Conservation (phyloP, 2,113 vertebrate species). For the Hippocampus zosterae region DNA sequence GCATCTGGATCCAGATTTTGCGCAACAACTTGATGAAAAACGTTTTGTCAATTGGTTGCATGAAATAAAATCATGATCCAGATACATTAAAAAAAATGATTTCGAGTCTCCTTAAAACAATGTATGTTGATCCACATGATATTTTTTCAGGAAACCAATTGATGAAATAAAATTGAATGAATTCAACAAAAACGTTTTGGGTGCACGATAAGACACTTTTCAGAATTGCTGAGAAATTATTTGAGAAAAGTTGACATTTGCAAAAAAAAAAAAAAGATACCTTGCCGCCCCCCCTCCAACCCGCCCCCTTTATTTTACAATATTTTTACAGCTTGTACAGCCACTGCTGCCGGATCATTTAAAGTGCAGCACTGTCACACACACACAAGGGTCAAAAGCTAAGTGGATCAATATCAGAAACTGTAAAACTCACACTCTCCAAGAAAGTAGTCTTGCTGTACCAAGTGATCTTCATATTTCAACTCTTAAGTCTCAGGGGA, state of each 20-base stretch:
- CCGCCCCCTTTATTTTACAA: neutral
- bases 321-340: slow-evolving; percentile 21
- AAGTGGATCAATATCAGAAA: slow-evolving; percentile 59
- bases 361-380: slow-evolving; percentile 4
- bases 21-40: no score
- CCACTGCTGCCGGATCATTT: neutral
- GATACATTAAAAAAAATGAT: no score
- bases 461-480: slow-evolving; percentile 66
- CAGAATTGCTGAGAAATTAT: no score
- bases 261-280: neutral
- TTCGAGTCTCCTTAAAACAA: no score
- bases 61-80: no score
- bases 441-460: slow-evolving; percentile 11
- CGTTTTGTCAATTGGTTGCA: no score
- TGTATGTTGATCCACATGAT: no score
- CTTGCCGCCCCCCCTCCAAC: neutral
- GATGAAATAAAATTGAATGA: no score
- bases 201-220: no score
- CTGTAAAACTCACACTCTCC: slow-evolving; percentile 61
- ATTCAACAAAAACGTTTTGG: no score
- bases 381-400: slow-evolving; percentile 40
- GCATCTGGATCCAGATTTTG: no score
- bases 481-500: slow-evolving; percentile 60
- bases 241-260: neutral
- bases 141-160: no score